Conservation (phyloP, 2,113 vertebrate genomes). For the Acrocephalus kingi region DNA sequence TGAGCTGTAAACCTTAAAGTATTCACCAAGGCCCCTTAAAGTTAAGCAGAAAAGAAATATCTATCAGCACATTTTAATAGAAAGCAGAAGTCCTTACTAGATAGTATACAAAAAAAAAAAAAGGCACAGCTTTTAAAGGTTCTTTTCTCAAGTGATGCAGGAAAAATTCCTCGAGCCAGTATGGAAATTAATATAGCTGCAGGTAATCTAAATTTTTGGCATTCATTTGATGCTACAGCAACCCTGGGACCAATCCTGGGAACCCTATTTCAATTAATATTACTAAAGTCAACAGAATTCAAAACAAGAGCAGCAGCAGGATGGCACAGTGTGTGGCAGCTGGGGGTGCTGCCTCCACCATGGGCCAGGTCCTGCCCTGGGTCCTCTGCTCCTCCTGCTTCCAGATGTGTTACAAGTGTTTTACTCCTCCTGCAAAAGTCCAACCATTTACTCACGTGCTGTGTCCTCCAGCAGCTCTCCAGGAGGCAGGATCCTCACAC, state of each 20-base stretch:
- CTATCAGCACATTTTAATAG: constrained; percentile 34
- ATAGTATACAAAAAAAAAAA: not conserved
- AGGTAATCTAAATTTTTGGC: constrained; percentile 36
- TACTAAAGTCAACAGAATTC: constrained; percentile 20
- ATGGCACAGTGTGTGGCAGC: fast-evolving
- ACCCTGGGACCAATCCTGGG: constrained; percentile 12
- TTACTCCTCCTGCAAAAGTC: not conserved
- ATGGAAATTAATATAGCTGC: constrained; percentile 43
- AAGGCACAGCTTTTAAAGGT: not conserved
- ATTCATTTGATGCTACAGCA: constrained; percentile 45
- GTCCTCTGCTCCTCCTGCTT: not conserved
- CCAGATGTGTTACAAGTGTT: not conserved
- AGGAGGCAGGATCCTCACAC: not conserved
- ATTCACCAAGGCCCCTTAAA: constrained; percentile 42
- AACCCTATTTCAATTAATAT: not conserved
- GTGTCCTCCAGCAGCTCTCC: not conserved
- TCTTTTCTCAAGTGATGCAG: constrained; percentile 4
- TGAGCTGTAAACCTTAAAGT: constrained; percentile 26
- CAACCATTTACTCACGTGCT: fast-evolving
- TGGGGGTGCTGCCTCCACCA: not conserved
- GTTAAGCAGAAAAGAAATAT: constrained; percentile 37
- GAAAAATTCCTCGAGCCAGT: not conserved
- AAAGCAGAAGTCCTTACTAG: constrained; percentile 6
- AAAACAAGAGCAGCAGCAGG: not conserved
- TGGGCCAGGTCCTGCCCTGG: not conserved